Evolutionary conservation across 2,113 vertebrate species (phyloP), one percentile per base, ranked within the genome.

Genomic region (Carettochelys insculpta): DNA sequence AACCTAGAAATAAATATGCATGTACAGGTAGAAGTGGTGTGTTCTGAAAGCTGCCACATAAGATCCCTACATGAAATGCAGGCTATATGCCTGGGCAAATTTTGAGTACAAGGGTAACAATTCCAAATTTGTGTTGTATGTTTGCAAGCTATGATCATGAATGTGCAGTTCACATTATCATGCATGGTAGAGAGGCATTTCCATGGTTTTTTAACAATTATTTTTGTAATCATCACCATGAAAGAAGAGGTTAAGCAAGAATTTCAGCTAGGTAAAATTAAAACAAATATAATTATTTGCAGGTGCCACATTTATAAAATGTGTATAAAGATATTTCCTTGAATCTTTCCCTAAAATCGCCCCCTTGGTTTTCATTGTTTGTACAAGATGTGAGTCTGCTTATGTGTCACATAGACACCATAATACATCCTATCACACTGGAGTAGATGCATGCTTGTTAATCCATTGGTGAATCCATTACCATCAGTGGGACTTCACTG

Each of bases 161-260:
- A 1, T 1, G 14, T 38, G 27, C 5, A 0, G 4, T 8, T 5
- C 0, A 4, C 6, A 0, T 14, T 4, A 0, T 0, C 3, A 38
- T 29, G 4, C 47, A 4, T 71, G n/a, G 38, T 48, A 11, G 38
- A 12, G 53, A 12, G 9, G 7, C 0, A 22, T 86, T 86, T 11
- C 9, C n/a, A 7, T 22, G 31, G 19, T 82, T 76, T 75, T 52
- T 34, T 47, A 20, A 82, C 5, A 20, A 22, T 86, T 43, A 11
- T 19, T 52, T 65, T 13, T 17, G 0, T 52, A 41, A 1, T 0
- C 3, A 5, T 12, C n/a, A 8, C n/a, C 48, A 11, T 75, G 11
- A 47, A n/a, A 43, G 19, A 2, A 50, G 14, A 16, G 47, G 29
- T 54, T 29, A n/a, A 83, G 58, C 3, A 86, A 29, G 29, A 9